These are phyloP conservation scores for Percopsis transmontana DNA, from an alignment of 2,113 vertebrate genomes.

Conservation along the genomic window DNA sequence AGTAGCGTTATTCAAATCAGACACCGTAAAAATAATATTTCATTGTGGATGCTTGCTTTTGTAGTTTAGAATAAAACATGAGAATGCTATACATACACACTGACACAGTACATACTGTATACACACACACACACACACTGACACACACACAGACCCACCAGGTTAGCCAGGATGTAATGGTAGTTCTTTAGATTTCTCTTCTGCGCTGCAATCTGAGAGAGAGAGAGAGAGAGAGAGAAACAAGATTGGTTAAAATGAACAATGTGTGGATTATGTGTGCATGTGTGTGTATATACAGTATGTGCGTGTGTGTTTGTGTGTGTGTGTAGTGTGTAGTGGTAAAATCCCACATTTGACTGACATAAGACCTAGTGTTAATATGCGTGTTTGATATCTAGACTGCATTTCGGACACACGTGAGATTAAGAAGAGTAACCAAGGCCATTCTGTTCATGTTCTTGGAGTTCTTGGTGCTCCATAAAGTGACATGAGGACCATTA, in stretches of 20 bases:
- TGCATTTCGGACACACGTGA: no score
- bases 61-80: no score
- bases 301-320: constrained; percentile 17
- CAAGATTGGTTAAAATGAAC: constrained; percentile 14
- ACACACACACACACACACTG: neutral
- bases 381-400: no score
- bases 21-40: no score
- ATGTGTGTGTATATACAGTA: neutral
- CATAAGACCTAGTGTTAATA: no score
- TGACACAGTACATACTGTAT: neutral
- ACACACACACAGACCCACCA: constrained; percentile 81
- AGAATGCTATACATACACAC: neutral
- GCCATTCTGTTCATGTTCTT: no score
- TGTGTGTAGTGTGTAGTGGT: neutral
- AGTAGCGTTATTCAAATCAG: no score
- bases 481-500: no score
- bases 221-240: constrained; percentile 28
- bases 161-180: constrained; percentile 92
- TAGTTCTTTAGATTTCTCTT: constrained; percentile 94
- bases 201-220: constrained; percentile 87
- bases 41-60: no score
- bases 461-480: no score
- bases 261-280: constrained; percentile 37
- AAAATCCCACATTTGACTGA: no score
- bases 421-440: no score